Evolutionary conservation across 2,888 invertebrate species (phyloP), one percentile per base, ranked within the genome.

Genomic region (Pyrgus malvae): DNA sequence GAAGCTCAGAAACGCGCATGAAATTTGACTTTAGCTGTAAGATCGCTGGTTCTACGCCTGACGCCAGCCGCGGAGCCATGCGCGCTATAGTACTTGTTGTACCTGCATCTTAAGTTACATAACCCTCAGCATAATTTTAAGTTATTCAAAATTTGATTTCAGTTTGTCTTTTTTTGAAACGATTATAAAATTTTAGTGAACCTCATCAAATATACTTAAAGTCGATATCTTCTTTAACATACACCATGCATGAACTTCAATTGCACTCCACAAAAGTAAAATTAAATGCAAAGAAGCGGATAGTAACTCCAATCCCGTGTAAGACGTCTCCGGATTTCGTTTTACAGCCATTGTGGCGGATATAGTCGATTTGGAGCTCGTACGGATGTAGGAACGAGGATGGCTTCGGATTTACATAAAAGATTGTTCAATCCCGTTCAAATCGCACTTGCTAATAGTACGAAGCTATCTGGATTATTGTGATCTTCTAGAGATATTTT

Each of bases 261-360:
- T 37, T 37, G 14, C 33, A 2, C 8, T 37, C 37, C 16, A 40
- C n/a, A 21, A 40, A 19, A 40, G 21, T 40, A 40, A 40, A 40
- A 40, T 40, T 40, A 17, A 37, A 37, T 5, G 37, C 37, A 49
- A 49, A 16, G 7, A 31, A 12, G 14, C 12, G 21, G 9, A 31
- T 21, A 31, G 27, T 23, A 31, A 40, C 40, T 31, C 14, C 19
- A 31, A 40, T 31, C 19, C 23, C 40, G 6, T 31, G 49, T 49
- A 49, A 31, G 40, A 38, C 9, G 11, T 48, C 14, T 31, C 14
- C 19, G 40, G 21, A 41, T 49, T 40, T 49, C 49, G 49, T 41
- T 49, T 41, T 31, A 41, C 31, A 49, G 40, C 40, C 49, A 41
- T 41, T 41, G 49, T 40, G 48, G 48, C 8, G 38, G 40, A 49